A percentile compares a stretch with the other conserved stretches of the same genome.
These are phyloP conservation scores for Nothocercus nigrocapillus DNA, from an alignment of 2,113 vertebrate species.

Conservation along the genomic window DNA sequence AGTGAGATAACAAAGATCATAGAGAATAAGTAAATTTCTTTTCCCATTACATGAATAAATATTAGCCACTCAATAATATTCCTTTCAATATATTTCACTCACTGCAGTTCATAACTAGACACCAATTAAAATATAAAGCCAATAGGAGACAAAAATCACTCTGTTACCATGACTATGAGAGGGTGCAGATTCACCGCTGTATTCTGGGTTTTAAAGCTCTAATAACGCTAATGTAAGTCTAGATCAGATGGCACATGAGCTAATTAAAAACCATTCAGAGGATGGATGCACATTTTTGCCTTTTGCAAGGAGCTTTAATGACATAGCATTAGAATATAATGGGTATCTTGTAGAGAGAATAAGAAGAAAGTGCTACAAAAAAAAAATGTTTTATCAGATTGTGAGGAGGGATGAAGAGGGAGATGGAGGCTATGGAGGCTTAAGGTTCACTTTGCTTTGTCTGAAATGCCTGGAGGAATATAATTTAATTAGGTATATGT, in stretches of 20 bases:
- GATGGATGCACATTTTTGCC: conserved; percentile 32
- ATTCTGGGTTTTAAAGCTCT: background rate
- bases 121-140: conserved; percentile 36
- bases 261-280: conserved; percentile 63
- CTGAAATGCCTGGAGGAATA: conserved; percentile 10
- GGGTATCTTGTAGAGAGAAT: conserved; percentile 42
- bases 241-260: background rate
- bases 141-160: background rate
- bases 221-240: background rate
- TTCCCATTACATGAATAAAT: conserved; percentile 21
- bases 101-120: conserved; percentile 15
- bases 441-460: conserved; percentile 38
- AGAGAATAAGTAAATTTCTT: conserved; percentile 12
- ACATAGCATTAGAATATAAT: conserved; percentile 8
- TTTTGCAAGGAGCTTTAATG: conserved; percentile 65
- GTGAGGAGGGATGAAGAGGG: background rate
- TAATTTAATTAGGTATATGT: conserved; percentile 40
- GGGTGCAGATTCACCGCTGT: background rate
- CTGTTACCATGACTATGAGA: background rate
- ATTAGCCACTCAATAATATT: conserved; percentile 15
- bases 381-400: conserved; percentile 51
- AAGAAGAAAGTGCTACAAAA: conserved; percentile 23
- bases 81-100: background rate
- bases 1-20: background rate
- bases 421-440: background rate